phyloP scores from a whole-genome alignment of 2,888 invertebrate species.

The Stenchaetothrips biformis region DNA sequence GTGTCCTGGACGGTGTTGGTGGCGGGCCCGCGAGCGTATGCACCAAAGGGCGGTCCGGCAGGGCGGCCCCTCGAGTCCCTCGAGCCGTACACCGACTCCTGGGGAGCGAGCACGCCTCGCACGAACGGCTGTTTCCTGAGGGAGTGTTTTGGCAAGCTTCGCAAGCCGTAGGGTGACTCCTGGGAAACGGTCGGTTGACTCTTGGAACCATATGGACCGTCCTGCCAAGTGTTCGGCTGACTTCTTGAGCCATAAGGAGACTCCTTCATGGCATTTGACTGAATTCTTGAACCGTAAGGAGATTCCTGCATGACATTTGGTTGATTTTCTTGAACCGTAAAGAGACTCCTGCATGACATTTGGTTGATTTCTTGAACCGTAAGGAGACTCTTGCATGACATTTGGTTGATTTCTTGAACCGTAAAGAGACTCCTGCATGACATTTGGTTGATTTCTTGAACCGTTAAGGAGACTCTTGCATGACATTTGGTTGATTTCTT shows the following conservation, averaged over 20 bases:
- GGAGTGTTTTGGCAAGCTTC: neutral
- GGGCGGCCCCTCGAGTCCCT: neutral
- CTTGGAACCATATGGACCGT: neutral
- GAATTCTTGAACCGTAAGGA: neutral
- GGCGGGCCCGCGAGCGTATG: neutral
- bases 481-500: neutral
- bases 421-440: too few relatives aligned
- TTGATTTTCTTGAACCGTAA: neutral
- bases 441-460: too few relatives aligned
- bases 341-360: neutral
- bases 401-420: neutral
- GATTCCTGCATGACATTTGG: neutral
- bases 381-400: neutral
- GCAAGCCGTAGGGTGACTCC: neutral
- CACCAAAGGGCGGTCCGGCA: neutral
- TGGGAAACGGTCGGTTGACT: neutral
- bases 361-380: neutral
- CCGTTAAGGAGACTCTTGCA: neutral
- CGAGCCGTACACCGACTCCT: too few relatives aligned
- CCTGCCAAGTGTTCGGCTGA: neutral
- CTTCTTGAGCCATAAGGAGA: neutral
- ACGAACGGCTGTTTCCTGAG: neutral
- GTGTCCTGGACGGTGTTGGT: neutral
- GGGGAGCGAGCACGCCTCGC: too few relatives aligned
- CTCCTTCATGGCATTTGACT: neutral